phyloP scores from a whole-genome alignment of 2,888 invertebrate species.

The Platerodrilus igneus region DNA sequence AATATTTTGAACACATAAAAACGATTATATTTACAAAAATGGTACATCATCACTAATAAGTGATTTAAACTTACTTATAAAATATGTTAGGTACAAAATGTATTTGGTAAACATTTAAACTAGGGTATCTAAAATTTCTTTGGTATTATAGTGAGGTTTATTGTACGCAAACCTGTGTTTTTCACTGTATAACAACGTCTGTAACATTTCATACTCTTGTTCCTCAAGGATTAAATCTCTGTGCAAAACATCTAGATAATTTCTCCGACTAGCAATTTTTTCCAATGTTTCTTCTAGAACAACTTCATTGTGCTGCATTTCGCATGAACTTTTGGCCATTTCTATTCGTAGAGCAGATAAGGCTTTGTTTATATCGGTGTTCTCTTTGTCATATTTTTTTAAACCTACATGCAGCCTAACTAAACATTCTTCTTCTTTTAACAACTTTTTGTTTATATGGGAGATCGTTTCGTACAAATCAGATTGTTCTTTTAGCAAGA shows the following conservation, averaged over 20 bases:
- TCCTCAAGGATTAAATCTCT: constrained; percentile 43
- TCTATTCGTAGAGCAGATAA: constrained; percentile 42
- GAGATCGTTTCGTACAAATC: constrained; percentile 69
- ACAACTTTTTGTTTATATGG: constrained; percentile 66
- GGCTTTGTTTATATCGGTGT: constrained; percentile 37
- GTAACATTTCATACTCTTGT: constrained; percentile 46
- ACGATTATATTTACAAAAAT: no score
- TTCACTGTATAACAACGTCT: constrained; percentile 42
- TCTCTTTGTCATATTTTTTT: constrained; percentile 47
- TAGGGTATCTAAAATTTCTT: constrained; percentile 50
- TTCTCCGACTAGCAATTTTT: constrained; percentile 37
- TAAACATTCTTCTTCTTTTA: constrained; percentile 68
- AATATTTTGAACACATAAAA: no score
- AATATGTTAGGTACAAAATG: no score
- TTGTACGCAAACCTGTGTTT: constrained; percentile 30
- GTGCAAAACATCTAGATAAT: constrained; percentile 41
- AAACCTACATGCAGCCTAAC: constrained; percentile 58
- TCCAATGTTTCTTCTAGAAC: constrained; percentile 46
- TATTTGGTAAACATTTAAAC: no score
- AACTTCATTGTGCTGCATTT: constrained; percentile 48
- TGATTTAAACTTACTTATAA: no score
- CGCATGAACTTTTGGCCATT: constrained; percentile 47
- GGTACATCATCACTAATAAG: no score
- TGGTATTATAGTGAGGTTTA: constrained; percentile 44
- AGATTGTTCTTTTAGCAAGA: constrained; percentile 59